Evolutionary conservation across 2,888 invertebrate species (phyloP).

Genomic region (Rhingia rostrata): DNA sequence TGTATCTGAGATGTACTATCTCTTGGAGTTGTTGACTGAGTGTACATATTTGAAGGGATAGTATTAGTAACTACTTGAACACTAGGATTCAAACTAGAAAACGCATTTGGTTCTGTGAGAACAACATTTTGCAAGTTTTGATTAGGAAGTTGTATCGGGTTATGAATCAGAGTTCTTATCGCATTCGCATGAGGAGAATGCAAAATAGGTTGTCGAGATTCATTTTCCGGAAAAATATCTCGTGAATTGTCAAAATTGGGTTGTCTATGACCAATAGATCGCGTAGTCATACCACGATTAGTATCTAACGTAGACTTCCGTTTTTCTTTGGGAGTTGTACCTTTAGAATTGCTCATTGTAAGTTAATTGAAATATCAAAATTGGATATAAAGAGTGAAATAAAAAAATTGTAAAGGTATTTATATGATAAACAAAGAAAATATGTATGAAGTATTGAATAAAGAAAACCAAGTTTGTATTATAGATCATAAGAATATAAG

Average conservation of each 20-base stretch:
- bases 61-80: neutral
- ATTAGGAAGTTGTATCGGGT: no score
- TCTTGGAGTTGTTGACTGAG: neutral
- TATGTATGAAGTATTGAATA: no score
- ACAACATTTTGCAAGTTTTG: neutral
- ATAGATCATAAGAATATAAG: no score
- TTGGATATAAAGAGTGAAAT: no score
- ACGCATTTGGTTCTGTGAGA: neutral
- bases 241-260: slow-evolving; percentile 5
- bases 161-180: neutral
- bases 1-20: neutral
- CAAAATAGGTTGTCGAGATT: neutral
- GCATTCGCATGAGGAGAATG: neutral
- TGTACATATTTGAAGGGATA: neutral
- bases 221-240: neutral
- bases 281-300: slow-evolving; percentile 1
- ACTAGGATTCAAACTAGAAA: neutral
- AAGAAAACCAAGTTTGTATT: no score
- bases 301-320: slow-evolving; percentile 6
- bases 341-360: neutral
- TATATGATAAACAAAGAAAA: no score
- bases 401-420: no score
- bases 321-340: neutral
- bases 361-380: no score
- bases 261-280: neutral